Percentiles rank a stretch among this genome's conserved stretches.
Conservation (phyloP, 2,113 vertebrate genomes). For the Pomatostomus ruficeps region DNA sequence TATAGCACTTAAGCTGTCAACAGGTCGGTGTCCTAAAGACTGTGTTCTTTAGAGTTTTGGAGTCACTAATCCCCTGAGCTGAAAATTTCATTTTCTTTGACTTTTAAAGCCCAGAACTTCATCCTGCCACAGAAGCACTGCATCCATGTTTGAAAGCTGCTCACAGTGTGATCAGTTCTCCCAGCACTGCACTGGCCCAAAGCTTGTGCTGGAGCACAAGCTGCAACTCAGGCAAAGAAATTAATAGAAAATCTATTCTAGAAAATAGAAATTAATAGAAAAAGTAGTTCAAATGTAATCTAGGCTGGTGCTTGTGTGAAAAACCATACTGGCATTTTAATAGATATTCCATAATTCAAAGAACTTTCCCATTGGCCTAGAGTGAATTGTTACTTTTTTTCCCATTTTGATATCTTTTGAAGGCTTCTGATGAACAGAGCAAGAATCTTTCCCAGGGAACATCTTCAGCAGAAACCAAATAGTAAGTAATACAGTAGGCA, state of each 20-base stretch:
- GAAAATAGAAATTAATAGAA: neutral
- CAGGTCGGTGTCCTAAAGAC: neutral
- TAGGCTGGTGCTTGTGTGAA: neutral
- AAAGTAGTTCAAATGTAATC: rapidly evolving
- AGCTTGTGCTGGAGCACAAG: neutral
- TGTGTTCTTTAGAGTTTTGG: neutral
- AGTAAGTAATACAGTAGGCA: neutral
- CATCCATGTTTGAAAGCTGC: neutral
- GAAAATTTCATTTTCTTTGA: neutral
- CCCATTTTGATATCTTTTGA: neutral
- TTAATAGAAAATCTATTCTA: neutral
- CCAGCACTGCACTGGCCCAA: neutral
- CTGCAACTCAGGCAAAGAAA: neutral
- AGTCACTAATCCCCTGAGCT: neutral
- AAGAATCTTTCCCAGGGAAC: neutral
- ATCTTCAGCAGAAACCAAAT: neutral
- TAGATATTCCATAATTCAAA: neutral
- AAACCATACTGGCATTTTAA: neutral
- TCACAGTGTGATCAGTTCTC: neutral
- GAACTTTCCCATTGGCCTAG: neutral
- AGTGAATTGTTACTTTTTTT: neutral
- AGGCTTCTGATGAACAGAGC: neutral
- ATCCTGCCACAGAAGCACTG: neutral
- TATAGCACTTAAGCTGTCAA: neutral
- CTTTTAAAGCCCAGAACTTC: neutral